Percentiles rank a stretch among this genome's conserved stretches.
phyloP scores from a whole-genome alignment of 2,113 vertebrate genomes.

The Callipepla californica region DNA sequence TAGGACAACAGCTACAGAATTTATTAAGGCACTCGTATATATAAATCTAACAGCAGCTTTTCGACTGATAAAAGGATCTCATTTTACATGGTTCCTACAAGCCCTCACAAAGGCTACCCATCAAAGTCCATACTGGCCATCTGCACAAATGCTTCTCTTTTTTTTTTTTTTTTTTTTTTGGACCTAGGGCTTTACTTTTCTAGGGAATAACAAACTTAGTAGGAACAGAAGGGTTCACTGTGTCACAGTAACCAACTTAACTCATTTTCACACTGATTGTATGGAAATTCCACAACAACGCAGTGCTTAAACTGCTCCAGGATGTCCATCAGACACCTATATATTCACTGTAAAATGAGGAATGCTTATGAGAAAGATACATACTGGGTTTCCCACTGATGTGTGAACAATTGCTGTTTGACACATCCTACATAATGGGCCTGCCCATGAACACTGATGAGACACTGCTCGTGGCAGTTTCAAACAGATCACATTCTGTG shows the following conservation, averaged over 20 bases:
- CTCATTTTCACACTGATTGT: not conserved
- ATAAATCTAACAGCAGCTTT: not conserved
- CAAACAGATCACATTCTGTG: fast-evolving
- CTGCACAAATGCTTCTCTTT: not conserved
- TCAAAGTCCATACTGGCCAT: fast-evolving
- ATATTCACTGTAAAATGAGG: not conserved
- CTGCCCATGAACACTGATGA: not conserved
- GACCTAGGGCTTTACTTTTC: not conserved
- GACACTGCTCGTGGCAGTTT: not conserved
- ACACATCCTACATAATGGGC: not conserved
- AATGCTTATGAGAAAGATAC: fast-evolving
- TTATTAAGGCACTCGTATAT: not conserved
- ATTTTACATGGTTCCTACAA: not conserved
- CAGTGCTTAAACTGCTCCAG: fast-evolving
- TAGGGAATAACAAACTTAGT: fast-evolving
- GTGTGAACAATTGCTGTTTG: not conserved
- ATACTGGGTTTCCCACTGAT: not conserved
- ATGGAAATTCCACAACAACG: fast-evolving
- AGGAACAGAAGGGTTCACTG: fast-evolving
- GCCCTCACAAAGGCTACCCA: not conserved
- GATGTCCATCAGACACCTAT: fast-evolving
- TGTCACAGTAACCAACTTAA: not conserved
- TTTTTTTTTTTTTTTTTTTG: no score
- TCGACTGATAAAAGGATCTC: not conserved
- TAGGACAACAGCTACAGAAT: not conserved